Evolutionary conservation across 1,140 invertebrate genomes (phyloP), one percentile per base, ranked within the genome.

Genomic region (Scaptomyza hsui): DNA sequence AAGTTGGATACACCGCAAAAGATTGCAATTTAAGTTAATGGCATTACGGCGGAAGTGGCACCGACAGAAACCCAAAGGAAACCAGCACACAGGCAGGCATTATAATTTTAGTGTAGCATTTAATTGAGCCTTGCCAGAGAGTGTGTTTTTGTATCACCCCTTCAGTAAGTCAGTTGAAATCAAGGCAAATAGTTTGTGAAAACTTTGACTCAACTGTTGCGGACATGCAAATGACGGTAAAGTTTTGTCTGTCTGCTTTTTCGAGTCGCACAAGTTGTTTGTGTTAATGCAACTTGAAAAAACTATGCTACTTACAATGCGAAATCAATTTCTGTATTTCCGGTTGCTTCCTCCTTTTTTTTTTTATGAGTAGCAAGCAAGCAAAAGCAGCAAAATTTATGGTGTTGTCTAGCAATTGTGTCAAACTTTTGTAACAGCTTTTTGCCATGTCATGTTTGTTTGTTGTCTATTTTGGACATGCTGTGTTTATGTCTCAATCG

Each of bases 321-420:
- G 78, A 86, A 86, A 88, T 86, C 81, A 86, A 86, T 86, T 86
- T 88, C 74, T 48, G 65, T 71, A 71, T 63, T 86, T 86, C 81
- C 81, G 67, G 77, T 75, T 61, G 62, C 51, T 60, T 52, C 48
- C 68, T 42, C 59, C 75, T 60, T 24, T 42, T 68, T 55, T 71
- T 64, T 73, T 53, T 29, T 49, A 35, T 45, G 7, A 12, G 26
- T 29, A 29, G 7, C 26, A 29, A 29, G 26, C 26, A 29, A 9
- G 62, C 32, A 18, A 69, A n/a, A n/a, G n/a, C 60, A 57, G 13
- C 65, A 37, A 18, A 69, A 83, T 75, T 78, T 65, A 71, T 74
- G 62, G 61, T 77, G 81, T 86, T 75, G 75, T 72, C 55, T 68
- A 7, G 62, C 69, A 74, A 74, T 69, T 60, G 61, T 67, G 69